Conservation (phyloP, 1,140 invertebrate species). For the Carposina sasakii region DNA sequence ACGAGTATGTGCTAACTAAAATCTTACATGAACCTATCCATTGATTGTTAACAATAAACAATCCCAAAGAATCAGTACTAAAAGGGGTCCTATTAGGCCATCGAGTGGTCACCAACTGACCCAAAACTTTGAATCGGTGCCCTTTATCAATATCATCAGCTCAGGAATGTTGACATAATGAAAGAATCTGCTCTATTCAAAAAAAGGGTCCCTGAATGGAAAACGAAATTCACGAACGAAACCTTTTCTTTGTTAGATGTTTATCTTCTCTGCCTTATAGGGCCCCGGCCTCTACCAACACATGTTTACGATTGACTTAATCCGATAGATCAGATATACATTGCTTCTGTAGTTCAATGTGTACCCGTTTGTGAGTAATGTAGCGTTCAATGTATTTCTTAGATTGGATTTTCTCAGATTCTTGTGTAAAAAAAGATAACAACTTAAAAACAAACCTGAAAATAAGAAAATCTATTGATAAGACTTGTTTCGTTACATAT, state of each 20-base stretch:
- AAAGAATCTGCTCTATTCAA: slow-evolving; percentile 44
- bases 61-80: too few relatives aligned
- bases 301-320: background rate
- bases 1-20: too few relatives aligned
- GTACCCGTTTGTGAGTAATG: background rate
- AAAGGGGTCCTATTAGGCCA: too few relatives aligned
- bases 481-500: too few relatives aligned
- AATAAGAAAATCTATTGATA: slow-evolving; percentile 40
- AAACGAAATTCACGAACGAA: slow-evolving; percentile 38
- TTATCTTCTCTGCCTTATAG: slow-evolving; percentile 41
- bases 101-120: slow-evolving; percentile 24
- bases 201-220: slow-evolving; percentile 41
- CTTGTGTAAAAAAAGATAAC: slow-evolving; percentile 17
- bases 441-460: slow-evolving; percentile 31
- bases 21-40: too few relatives aligned
- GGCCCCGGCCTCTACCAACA: slow-evolving; percentile 14
- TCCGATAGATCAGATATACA: too few relatives aligned
- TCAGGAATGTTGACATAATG: slow-evolving; percentile 36
- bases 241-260: slow-evolving; percentile 43
- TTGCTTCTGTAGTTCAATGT: too few relatives aligned
- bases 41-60: too few relatives aligned
- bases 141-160: slow-evolving; percentile 50
- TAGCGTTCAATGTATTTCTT: background rate
- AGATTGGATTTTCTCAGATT: background rate
- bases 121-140: slow-evolving; percentile 33